Evolutionary conservation across 2,888 invertebrate species (phyloP).

Genomic region (Polydrusus pterygomalis): DNA sequence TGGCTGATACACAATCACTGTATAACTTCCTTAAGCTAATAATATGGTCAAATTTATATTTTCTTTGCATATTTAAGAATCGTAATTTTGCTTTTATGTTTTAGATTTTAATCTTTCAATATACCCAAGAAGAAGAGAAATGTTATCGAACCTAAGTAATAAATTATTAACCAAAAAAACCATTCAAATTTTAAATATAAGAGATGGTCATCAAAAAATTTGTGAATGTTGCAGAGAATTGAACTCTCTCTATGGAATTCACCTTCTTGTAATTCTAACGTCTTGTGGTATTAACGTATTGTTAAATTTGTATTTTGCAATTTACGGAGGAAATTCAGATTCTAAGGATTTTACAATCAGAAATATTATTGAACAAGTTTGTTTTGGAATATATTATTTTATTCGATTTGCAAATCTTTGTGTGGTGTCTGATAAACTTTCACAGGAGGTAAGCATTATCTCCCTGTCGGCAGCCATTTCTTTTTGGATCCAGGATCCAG

Average conservation of each 20-base stretch:
- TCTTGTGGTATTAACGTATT: conserved; percentile 14
- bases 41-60: no score
- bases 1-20: no score
- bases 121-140: not conserved
- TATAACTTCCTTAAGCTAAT: no score
- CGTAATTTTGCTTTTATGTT: conserved; percentile 2
- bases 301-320: conserved; percentile 38
- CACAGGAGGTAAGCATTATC: conserved; percentile 21
- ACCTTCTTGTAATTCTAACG: conserved; percentile 17
- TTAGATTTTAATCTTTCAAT: not conserved
- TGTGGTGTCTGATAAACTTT: conserved; percentile 17
- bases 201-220: conserved; percentile 22
- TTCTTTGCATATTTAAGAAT: no score
- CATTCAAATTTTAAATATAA: conserved; percentile 8
- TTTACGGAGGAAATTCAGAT: conserved; percentile 13
- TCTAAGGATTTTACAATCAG: not conserved
- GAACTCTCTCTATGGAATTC: conserved; percentile 23
- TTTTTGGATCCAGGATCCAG: no score
- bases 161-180: not conserved
- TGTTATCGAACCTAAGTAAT: not conserved
- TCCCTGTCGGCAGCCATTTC: no score
- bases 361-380: not conserved
- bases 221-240: conserved; percentile 30
- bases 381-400: conserved; percentile 21
- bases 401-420: conserved; percentile 24